Conservation (phyloP, 2,888 invertebrate species). For the Agonopterix arenella region DNA sequence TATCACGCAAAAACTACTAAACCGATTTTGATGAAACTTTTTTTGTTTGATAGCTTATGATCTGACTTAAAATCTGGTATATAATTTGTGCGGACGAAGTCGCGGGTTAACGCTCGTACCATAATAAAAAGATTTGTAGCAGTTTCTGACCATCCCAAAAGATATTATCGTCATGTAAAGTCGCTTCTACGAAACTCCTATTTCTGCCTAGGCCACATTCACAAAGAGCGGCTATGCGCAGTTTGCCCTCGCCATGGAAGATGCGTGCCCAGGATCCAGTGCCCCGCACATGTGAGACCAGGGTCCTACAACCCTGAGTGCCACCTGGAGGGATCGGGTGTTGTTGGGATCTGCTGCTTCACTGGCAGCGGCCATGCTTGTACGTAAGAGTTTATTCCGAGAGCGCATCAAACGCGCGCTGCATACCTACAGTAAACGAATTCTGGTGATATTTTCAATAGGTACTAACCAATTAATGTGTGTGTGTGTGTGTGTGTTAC, state of each 20-base stretch:
- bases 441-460: too few species aligned
- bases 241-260: slow-evolving; percentile 62
- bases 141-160: background rate
- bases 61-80: too few species aligned
- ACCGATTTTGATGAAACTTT: too few species aligned
- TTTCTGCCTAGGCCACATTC: slow-evolving; percentile 27
- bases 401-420: background rate
- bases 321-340: slow-evolving; percentile 52
- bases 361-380: slow-evolving; percentile 79
- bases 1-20: too few species aligned
- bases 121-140: too few species aligned
- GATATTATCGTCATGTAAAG: background rate
- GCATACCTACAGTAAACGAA: too few species aligned
- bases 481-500: too few species aligned
- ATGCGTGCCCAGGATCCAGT: slow-evolving; percentile 81
- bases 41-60: too few species aligned
- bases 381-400: slow-evolving; percentile 15
- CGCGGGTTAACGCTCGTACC: too few species aligned
- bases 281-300: slow-evolving; percentile 78
- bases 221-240: slow-evolving; percentile 43
- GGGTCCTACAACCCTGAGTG: slow-evolving; percentile 61
- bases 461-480: too few species aligned
- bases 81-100: too few species aligned
- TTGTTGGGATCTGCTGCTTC: slow-evolving; percentile 78
- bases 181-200: too few species aligned